Evolutionary conservation across 2,888 invertebrate genomes (phyloP), one percentile per base, ranked within the genome.

Genomic region (Linnaemya vulpina): DNA sequence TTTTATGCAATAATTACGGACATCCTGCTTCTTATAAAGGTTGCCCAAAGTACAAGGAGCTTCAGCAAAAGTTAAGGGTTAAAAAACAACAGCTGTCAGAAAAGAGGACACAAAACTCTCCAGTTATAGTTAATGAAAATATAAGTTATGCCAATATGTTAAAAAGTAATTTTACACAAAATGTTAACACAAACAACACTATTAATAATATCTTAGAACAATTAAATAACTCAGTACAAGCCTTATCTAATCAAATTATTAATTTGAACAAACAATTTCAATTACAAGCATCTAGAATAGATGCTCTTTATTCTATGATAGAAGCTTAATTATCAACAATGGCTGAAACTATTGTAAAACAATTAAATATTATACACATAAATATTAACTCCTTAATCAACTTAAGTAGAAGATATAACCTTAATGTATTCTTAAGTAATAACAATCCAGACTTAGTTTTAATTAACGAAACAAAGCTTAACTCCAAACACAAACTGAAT

Each of bases 241-340:
- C 13, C 9, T 74, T 74, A 43, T 17, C 74, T 10, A 74, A 62
- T 7, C 60, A 60, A 73, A 46, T 73, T 5, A 40, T 73, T 46
- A 73, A 73, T 46, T 40, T 30, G n/a, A 73, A 73, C 11, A 58
- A 73, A 43, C 58, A 73, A 35, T 22, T 73, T 8, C 60, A 46
- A 60, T 13, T 46, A 30, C 73, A 60, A 73, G 13, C 60, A n/a
- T 73, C 60, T 35, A 49, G 35, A 73, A 73, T 60, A 73, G 30
- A 60, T 15, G 20, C 73, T 15, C 4, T 73, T 10, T 60, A 20
- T 13, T 60, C 73, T 46, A 60, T 46, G 60, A 1, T 73, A 46
- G n/a, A 73, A 53, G 9, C 17, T 60, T 60, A 49, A 13, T 46
- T 73, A 15, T 20, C 35, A 2, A 60, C 13, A n/a, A 55, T 55